Evolutionary conservation across 1,140 invertebrate species (phyloP).

Genomic region (Hycleus cichorii): DNA sequence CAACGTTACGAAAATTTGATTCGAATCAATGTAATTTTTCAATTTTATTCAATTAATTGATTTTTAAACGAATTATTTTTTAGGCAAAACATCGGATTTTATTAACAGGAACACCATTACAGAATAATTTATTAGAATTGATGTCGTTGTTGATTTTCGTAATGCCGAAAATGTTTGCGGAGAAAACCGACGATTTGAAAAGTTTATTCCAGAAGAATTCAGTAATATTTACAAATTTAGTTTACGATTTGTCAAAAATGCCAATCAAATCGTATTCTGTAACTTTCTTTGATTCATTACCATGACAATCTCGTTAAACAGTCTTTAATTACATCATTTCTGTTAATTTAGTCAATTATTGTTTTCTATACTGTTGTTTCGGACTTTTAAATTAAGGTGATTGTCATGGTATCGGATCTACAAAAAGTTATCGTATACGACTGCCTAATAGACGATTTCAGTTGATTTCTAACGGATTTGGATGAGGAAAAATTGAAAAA

Average conservation of each 20-base stretch:
- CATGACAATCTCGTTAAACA: no score
- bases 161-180: constrained; percentile 90
- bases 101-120: constrained; percentile 86
- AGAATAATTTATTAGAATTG: constrained; percentile 92
- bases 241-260: no score
- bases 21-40: constrained; percentile 64
- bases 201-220: constrained; percentile 72
- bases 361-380: neutral
- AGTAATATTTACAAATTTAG: constrained; percentile 35
- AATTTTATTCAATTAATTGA: neutral
- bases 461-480: no score
- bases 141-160: constrained; percentile 94
- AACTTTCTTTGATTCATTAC: no score
- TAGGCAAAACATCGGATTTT: constrained; percentile 75
- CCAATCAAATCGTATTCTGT: no score
- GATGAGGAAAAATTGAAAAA: no score
- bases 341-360: constrained; percentile 22
- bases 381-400: neutral
- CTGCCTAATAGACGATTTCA: no score
- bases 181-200: constrained; percentile 81
- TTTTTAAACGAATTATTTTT: constrained; percentile 8
- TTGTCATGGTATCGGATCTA: no score
- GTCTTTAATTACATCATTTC: no score
- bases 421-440: no score
- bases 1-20: constrained; percentile 83